phyloP scores from a whole-genome alignment of 2,888 invertebrate genomes.

The Nephrotoma guestfalica region DNA sequence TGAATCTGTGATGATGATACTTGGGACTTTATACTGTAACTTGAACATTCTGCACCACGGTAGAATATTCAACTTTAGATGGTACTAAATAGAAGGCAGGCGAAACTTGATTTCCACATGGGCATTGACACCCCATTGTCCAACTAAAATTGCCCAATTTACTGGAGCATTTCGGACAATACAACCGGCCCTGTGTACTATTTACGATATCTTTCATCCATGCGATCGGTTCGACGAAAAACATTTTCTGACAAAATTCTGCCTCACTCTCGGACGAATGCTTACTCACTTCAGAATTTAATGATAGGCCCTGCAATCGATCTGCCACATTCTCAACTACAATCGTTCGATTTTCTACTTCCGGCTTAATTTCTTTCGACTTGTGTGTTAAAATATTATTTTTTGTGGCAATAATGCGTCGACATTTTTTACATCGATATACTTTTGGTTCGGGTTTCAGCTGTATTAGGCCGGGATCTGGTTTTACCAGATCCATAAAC shows the following conservation, averaged over 20 bases:
- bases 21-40: conserved; percentile 44
- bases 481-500: conserved; percentile 60
- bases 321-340: conserved; percentile 11
- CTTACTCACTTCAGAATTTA: conserved; percentile 5
- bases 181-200: conserved; percentile 63
- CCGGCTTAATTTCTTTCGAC: conserved; percentile 9
- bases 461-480: conserved; percentile 61
- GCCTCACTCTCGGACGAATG: conserved; percentile 11
- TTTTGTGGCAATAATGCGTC: conserved; percentile 67
- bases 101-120: conserved; percentile 77
- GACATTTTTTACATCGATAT: conserved; percentile 70
- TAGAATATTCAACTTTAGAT: conserved; percentile 80
- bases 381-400: conserved; percentile 63
- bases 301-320: conserved; percentile 4
- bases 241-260: conserved; percentile 51
- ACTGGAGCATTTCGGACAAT: conserved; percentile 69
- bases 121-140: conserved; percentile 80
- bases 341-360: conserved; percentile 7
- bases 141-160: conserved; percentile 86
- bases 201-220: conserved; percentile 72
- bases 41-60: conserved; percentile 77
- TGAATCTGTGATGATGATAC: neutral
- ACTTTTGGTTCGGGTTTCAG: conserved; percentile 69
- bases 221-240: conserved; percentile 77
- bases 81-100: conserved; percentile 86